Evolutionary conservation across 2,888 invertebrate genomes (phyloP).

Genomic region (Eupithecia tripunctaria): DNA sequence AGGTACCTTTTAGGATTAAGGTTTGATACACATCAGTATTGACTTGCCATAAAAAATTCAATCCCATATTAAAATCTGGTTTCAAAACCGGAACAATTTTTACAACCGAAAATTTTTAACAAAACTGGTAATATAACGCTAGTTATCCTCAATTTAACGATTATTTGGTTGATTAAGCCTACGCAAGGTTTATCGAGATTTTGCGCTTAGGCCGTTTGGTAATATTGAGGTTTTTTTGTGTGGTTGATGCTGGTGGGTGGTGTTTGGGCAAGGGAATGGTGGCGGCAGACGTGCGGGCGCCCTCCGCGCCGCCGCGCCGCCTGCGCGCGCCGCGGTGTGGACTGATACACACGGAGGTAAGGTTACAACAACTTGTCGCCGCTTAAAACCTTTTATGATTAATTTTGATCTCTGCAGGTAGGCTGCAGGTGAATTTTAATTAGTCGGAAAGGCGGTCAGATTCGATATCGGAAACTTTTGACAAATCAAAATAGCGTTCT

Average conservation of each 20-base stretch:
- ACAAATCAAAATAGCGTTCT: too few relatives aligned
- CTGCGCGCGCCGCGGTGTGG: slow-evolving; percentile 62
- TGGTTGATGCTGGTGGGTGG: slow-evolving; percentile 10
- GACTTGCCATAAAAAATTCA: slow-evolving; percentile 18
- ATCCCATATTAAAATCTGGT: slow-evolving; percentile 26
- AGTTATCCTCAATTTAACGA: slow-evolving; percentile 35
- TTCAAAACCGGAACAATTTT: slow-evolving; percentile 29
- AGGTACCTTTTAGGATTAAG: slow-evolving; percentile 10
- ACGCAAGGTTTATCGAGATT: slow-evolving; percentile 2
- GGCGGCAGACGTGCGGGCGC: slow-evolving; percentile 80
- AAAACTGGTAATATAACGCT: slow-evolving; percentile 31
- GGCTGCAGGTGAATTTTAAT: too few relatives aligned
- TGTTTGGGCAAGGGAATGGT: slow-evolving; percentile 55
- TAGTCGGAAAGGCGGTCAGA: too few relatives aligned
- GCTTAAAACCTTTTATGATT: not conserved
- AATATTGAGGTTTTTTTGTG: not conserved
- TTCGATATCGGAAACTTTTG: too few relatives aligned
- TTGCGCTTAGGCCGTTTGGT: not conserved
- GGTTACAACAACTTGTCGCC: not conserved
- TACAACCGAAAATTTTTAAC: slow-evolving; percentile 22
- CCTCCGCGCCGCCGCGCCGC: slow-evolving; percentile 71
- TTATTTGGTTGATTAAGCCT: slow-evolving; percentile 28
- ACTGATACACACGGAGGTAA: slow-evolving; percentile 55
- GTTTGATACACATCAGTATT: slow-evolving; percentile 13
- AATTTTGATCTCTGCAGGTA: not conserved